Base-by-base conservation (phyloP, 1,140 invertebrate genomes). In the Nasonia vitripennis region DNA sequence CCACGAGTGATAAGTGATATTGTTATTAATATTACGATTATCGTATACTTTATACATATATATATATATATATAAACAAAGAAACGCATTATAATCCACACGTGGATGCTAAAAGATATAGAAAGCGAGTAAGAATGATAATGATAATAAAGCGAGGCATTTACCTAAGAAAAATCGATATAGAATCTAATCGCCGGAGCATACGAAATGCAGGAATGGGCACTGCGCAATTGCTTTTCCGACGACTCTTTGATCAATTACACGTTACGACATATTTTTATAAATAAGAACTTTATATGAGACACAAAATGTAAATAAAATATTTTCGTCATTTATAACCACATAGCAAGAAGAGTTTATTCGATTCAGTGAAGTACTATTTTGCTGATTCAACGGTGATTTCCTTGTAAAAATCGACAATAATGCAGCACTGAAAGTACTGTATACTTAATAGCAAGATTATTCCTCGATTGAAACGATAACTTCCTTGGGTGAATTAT, bases 1-100 rank as follows among this genome's bases (percentile, higher is more conserved):
- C 91, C 89, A 91, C 88, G 92, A 92, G 92, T 93, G 91, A 93
- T 93, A 93, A 93, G 92, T 93, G 93, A 93, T 93, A 93, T 93
- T 93, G 92, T 93, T 93, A 93, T 92, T 89, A 89, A 91, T 91
- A 91, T 87, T 89, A 88, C 87, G 71, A 89, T 79, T 86, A 88
- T 77, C 87, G 82, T 87, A 85, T 89, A 88, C 86, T 83, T 86
- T 86, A 89, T 81, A 78, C 70, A 84, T 55, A 83, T 78, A 84
- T 80, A 31, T 81, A 78, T 77, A 84, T 55, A 83, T 78, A 84
- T 81, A 78, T 77, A 84, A 20, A 86, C 86, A 80, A 86, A 80
- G 34, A 86, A 84, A 79, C 83, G 77, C 78, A 78, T 82, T 86
- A 83, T 82, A 78, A 87, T 84, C 78, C 75, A 82, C 45, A 84